Conservation (phyloP, 2,888 invertebrate genomes). For the Ennomos fuscantarius region DNA sequence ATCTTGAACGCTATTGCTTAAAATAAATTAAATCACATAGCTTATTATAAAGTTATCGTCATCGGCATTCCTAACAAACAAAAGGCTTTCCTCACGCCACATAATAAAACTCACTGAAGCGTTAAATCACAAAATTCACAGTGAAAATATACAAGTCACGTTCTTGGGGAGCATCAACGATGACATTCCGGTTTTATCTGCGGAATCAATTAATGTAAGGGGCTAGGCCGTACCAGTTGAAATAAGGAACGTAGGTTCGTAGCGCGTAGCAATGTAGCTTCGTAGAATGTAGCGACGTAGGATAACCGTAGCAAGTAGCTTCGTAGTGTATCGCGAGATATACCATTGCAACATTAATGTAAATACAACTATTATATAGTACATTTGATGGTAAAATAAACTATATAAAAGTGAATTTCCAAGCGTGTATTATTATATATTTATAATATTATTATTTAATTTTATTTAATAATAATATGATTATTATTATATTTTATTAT, state of each 20-base stretch:
- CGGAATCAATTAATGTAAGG: constrained; percentile 69
- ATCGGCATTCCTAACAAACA: constrained; percentile 32
- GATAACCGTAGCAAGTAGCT: background rate
- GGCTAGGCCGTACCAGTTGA: constrained; percentile 58
- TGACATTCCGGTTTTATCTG: constrained; percentile 72
- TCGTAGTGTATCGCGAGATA: background rate
- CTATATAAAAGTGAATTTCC: too few species aligned
- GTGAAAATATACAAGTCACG: constrained; percentile 41
- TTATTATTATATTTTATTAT: too few species aligned
- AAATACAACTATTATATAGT: too few species aligned
- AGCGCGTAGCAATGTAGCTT: constrained; percentile 22
- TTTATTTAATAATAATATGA: too few species aligned
- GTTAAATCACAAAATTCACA: constrained; percentile 47
- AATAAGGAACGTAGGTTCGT: constrained; percentile 24
- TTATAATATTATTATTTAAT: too few species aligned
- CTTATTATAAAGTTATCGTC: constrained; percentile 42
- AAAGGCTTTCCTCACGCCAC: constrained; percentile 34
- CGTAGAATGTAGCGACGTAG: constrained; percentile 15
- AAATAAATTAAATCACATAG: constrained; percentile 18
- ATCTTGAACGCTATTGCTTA: constrained; percentile 9
- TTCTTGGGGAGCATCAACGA: constrained; percentile 42
- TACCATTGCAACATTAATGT: too few species aligned
- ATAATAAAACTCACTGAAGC: constrained; percentile 44
- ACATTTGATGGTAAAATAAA: too few species aligned
- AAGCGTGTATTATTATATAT: too few species aligned